phyloP scores from a whole-genome alignment of 2,113 vertebrate species.

The Lathamus discolor region DNA sequence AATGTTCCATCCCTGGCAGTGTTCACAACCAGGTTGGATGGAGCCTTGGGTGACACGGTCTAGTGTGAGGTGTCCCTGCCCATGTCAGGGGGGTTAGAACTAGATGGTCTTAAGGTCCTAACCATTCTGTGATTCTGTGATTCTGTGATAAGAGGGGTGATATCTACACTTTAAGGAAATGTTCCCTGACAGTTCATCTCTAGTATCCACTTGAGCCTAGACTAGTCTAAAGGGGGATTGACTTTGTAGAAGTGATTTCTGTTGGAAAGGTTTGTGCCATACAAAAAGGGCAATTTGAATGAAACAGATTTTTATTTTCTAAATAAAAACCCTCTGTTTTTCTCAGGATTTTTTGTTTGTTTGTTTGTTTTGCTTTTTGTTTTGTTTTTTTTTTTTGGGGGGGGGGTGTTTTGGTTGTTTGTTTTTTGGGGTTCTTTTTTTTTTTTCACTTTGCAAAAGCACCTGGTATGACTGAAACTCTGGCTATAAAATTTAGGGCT shows the following conservation, averaged over 20 bases:
- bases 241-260: neutral
- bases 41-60: neutral
- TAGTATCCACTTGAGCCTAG: neutral
- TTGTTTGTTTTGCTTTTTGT: neutral
- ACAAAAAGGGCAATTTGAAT: neutral
- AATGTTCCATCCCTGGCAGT: neutral
- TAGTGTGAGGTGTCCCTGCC: neutral
- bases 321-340: accelerated
- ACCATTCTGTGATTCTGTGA: neutral
- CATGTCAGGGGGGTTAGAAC: neutral
- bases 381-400: too few species aligned
- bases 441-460: neutral
- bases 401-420: too few species aligned
- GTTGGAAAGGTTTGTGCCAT: neutral
- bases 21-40: neutral
- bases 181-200: neutral
- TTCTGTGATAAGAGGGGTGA: neutral
- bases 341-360: neutral
- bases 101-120: neutral
- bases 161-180: neutral
- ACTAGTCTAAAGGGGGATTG: neutral
- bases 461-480: neutral
- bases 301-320: neutral
- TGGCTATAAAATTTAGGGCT: neutral
- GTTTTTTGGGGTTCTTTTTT: too few species aligned